Evolutionary conservation across 1,140 invertebrate genomes (phyloP).

Genomic region (Bacillus rossius): DNA sequence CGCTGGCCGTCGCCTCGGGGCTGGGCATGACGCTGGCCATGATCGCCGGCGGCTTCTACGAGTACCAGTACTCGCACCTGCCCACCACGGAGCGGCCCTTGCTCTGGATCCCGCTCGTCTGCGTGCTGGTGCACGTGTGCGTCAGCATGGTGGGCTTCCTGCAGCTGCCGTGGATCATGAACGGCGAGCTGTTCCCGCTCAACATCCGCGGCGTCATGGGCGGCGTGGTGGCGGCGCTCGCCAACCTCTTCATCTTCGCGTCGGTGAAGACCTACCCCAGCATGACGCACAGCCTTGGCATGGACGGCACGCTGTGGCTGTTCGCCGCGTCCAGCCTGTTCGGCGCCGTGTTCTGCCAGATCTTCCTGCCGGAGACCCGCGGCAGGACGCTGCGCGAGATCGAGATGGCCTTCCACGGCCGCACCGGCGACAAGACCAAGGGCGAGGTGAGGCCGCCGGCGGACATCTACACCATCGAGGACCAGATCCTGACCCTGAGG

Average conservation of each 20-base stretch:
- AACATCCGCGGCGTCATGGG: constrained; percentile 59
- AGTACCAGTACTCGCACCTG: constrained; percentile 38
- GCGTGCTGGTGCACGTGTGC: constrained; percentile 59
- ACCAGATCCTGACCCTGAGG: too few relatives aligned
- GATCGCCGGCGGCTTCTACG: constrained; percentile 48
- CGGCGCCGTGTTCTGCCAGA: constrained; percentile 57
- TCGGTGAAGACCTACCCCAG: constrained; percentile 65
- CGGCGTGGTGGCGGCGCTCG: constrained; percentile 62
- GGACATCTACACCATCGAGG: too few relatives aligned
- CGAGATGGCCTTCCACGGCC: constrained; percentile 48
- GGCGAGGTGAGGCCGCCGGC: too few relatives aligned
- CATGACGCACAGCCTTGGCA: constrained; percentile 48
- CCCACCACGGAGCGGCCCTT: constrained; percentile 42
- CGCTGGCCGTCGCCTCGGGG: constrained; percentile 59
- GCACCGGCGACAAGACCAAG: too few relatives aligned
- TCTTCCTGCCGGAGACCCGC: constrained; percentile 75
- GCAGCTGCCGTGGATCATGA: constrained; percentile 69
- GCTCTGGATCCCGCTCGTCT: constrained; percentile 52
- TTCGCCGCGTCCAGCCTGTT: constrained; percentile 64
- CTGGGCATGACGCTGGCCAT: constrained; percentile 56
- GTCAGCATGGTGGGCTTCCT: constrained; percentile 68
- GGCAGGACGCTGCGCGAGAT: constrained; percentile 74
- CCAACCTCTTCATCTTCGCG: constrained; percentile 61
- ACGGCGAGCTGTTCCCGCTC: constrained; percentile 65
- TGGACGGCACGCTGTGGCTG: constrained; percentile 67